Percentiles rank a stretch among this genome's conserved stretches.
Conservation (phyloP, 2,797 vertebrate genomes). For the Acestrorhynchus altus region DNA sequence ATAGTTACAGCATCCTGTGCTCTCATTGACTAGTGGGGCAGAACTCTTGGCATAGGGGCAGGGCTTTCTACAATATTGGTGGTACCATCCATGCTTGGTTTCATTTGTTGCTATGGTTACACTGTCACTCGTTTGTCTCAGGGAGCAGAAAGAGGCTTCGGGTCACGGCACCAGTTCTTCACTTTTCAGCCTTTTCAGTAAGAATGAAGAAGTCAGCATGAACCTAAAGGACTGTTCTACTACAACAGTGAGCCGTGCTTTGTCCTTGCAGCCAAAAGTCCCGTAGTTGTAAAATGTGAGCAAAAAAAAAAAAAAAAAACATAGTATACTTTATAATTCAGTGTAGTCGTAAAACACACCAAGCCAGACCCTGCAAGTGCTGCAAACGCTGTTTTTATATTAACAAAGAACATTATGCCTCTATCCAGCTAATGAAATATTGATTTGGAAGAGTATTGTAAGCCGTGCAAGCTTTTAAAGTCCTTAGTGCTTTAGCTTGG, state of each 20-base stretch:
- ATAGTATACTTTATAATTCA: slow-evolving; percentile 4
- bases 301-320: no score
- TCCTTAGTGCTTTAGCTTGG: slow-evolving; percentile 64
- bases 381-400: slow-evolving; percentile 57
- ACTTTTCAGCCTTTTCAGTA: neutral
- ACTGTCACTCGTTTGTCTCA: slow-evolving; percentile 2
- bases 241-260: neutral
- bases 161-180: neutral
- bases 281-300: neutral
- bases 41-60: no score
- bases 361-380: slow-evolving; percentile 20
- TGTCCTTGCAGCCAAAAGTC: no score
- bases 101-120: slow-evolving; percentile 5
- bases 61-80: neutral
- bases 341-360: neutral
- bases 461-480: slow-evolving; percentile 70
- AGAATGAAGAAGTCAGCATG: neutral
- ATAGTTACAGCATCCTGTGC: no score
- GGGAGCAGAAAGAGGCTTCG: neutral
- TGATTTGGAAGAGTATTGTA: slow-evolving; percentile 77
- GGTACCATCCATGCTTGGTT: neutral
- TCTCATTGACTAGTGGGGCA: no score
- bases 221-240: no score
- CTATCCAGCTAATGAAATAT: slow-evolving; percentile 80
- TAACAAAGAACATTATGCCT: slow-evolving; percentile 65